phyloP scores from a whole-genome alignment of 2,113 vertebrate species.

The Oreotrochilus melanogaster region DNA sequence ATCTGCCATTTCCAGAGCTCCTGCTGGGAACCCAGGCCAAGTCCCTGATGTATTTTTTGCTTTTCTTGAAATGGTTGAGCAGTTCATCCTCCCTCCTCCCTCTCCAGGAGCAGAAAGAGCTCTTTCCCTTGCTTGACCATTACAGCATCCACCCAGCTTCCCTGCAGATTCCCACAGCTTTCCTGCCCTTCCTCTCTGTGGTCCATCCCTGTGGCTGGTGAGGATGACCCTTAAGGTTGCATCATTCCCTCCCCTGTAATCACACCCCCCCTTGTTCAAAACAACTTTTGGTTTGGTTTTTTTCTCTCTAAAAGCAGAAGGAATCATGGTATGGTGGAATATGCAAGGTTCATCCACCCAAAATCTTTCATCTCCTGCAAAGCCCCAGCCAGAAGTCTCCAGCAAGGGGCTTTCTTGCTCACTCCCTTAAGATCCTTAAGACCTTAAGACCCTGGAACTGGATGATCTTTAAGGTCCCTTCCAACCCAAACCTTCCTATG shows the following conservation, averaged over 20 bases:
- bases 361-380: background rate
- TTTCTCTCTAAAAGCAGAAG: background rate
- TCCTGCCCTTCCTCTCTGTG: background rate
- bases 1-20: background rate
- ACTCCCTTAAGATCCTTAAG: background rate
- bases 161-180: background rate
- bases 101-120: background rate
- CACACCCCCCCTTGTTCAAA: background rate
- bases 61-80: background rate
- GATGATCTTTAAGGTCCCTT: too few species aligned
- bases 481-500: too few species aligned
- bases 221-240: background rate
- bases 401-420: background rate
- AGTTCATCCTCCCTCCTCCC: background rate
- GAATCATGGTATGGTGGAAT: background rate
- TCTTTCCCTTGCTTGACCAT: background rate
- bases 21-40: background rate
- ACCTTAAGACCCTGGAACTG: too few species aligned
- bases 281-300: rapidly evolving
- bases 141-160: rapidly evolving
- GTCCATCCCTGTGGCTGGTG: background rate
- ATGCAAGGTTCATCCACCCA: background rate
- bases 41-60: rapidly evolving
- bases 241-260: background rate
- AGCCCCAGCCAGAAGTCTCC: background rate